phyloP scores from a whole-genome alignment of 2,797 vertebrate genomes.

The Siniperca scherzeri region DNA sequence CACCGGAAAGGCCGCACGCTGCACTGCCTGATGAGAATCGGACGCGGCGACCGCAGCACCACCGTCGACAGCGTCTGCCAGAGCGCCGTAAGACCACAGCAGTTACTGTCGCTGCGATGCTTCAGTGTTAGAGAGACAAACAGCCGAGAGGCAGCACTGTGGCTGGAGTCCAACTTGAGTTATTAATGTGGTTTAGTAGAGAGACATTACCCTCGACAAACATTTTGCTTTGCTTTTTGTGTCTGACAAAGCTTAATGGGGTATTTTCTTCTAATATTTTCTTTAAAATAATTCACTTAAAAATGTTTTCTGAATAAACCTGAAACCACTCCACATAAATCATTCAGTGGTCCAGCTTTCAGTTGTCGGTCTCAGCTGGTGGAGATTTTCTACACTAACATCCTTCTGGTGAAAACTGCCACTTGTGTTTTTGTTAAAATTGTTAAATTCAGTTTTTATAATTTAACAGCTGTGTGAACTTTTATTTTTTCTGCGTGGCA shows the following conservation, averaged over 20 bases:
- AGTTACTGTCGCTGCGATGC: background rate
- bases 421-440: background rate
- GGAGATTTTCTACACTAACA: background rate
- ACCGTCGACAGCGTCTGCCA: constrained; percentile 90
- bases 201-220: background rate
- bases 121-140: background rate
- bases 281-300: background rate
- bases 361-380: background rate
- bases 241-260: background rate
- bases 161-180: too few relatives aligned
- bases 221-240: background rate
- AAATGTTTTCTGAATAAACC: background rate
- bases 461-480: background rate
- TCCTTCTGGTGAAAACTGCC: background rate
- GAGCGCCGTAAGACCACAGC: constrained; percentile 88
- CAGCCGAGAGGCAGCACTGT: background rate
- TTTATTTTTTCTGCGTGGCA: background rate
- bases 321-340: background rate
- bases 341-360: background rate
- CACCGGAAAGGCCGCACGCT: constrained; percentile 94
- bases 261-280: background rate
- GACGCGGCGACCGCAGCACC: constrained; percentile 90
- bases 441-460: too few relatives aligned
- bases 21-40: constrained; percentile 94
- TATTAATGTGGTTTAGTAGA: background rate